Evolutionary conservation across 53 echinoderm and acorn worm genomes (phyloP).

Genomic region (Luidia sarsii): DNA sequence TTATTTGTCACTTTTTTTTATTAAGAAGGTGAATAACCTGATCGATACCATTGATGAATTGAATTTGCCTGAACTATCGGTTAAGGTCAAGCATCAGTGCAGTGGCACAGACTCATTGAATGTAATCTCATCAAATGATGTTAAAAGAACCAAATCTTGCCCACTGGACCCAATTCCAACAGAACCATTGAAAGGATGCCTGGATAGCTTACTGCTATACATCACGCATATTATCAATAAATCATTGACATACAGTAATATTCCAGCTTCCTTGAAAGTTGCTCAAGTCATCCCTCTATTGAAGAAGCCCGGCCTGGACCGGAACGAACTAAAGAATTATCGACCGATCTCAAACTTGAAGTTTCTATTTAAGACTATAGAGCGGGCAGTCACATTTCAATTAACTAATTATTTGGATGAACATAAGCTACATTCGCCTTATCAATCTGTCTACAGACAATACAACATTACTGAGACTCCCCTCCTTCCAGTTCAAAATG

Average conservation of each 20-base stretch:
- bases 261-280: slow-evolving; percentile 29
- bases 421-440: background rate
- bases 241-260: slow-evolving; percentile 26
- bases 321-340: slow-evolving; percentile 54
- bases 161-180: slow-evolving; percentile 19
- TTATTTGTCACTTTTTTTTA: background rate
- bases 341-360: slow-evolving; percentile 53
- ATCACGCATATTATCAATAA: slow-evolving; percentile 32
- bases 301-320: slow-evolving; percentile 50
- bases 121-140: background rate
- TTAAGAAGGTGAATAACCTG: background rate
- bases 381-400: background rate
- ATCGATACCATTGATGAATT: background rate
- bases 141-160: slow-evolving; percentile 11
- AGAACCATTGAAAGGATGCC: slow-evolving; percentile 8
- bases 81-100: background rate
- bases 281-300: slow-evolving; percentile 51
- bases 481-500: slow-evolving; percentile 21
- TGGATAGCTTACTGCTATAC: slow-evolving; percentile 14
- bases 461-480: slow-evolving; percentile 41
- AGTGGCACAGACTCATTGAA: background rate
- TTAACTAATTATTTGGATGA: slow-evolving; percentile 1
- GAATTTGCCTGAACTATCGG: background rate
- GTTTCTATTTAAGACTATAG: slow-evolving; percentile 34
- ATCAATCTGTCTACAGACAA: slow-evolving; percentile 34